These are phyloP conservation scores for Phenacoccus solenopsis DNA, from an alignment of 1,140 invertebrate genomes.

Conservation along the genomic window DNA sequence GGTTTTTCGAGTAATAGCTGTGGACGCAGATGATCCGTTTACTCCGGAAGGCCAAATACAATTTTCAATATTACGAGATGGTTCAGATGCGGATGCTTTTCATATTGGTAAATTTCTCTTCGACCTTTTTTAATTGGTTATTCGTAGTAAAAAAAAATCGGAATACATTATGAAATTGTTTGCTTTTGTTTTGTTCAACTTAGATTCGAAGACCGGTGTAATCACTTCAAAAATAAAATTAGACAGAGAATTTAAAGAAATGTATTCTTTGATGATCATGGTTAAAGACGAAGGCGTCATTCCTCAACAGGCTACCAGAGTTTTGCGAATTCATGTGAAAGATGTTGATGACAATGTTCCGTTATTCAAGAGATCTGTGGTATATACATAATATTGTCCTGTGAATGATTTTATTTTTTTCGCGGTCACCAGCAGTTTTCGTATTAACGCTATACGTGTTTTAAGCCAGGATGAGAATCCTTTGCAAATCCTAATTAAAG, in stretches of 20 bases:
- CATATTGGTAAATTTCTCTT: slow-evolving; percentile 39
- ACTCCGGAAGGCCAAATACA: slow-evolving; percentile 56
- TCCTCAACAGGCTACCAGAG: slow-evolving; percentile 55
- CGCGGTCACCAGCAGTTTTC: background rate
- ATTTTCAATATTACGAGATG: slow-evolving; percentile 58
- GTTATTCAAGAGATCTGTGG: slow-evolving; percentile 50
- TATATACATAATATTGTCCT: slow-evolving; percentile 34
- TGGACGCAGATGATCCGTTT: slow-evolving; percentile 62
- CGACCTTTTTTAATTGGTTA: background rate
- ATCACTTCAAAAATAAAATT: slow-evolving; percentile 53
- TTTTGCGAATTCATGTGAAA: slow-evolving; percentile 46
- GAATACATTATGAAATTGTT: background rate
- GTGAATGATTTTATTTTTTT: slow-evolving; percentile 20
- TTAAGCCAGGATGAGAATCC: slow-evolving; percentile 47
- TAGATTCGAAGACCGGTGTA: slow-evolving; percentile 45
- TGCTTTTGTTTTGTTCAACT: slow-evolving; percentile 19
- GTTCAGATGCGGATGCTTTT: slow-evolving; percentile 49
- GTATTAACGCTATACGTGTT: background rate
- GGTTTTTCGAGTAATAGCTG: slow-evolving; percentile 62
- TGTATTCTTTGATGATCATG: slow-evolving; percentile 59
- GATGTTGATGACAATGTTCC: slow-evolving; percentile 72
- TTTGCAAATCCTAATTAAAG: slow-evolving; percentile 44
- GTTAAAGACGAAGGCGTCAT: slow-evolving; percentile 60
- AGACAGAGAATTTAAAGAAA: slow-evolving; percentile 55
- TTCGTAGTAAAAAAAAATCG: background rate